A percentile compares a stretch with the other conserved stretches of the same genome.
phyloP scores from a whole-genome alignment of 2,113 vertebrate species.

The Festucalex cinctus region DNA sequence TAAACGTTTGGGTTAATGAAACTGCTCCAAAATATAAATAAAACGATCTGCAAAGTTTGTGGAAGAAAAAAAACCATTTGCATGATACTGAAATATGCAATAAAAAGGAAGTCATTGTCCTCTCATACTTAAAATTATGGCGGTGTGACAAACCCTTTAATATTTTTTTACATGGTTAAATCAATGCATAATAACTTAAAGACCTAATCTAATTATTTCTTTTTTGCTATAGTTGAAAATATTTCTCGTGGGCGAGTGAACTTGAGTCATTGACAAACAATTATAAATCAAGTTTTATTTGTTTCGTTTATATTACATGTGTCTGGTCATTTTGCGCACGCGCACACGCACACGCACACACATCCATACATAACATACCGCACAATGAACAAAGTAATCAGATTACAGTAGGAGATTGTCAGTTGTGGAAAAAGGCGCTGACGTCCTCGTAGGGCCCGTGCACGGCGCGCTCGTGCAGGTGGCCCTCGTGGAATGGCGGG shows the following conservation, averaged over 20 bases:
- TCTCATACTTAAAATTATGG: no score
- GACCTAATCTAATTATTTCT: no score
- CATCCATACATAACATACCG: slow-evolving; percentile 36
- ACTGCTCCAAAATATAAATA: no score
- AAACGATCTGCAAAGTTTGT: no score
- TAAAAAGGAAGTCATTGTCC: no score
- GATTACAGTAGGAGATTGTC: slow-evolving; percentile 41
- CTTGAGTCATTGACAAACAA: slow-evolving; percentile 42
- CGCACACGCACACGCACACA: slow-evolving; percentile 10
- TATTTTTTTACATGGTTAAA: no score
- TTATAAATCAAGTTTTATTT: slow-evolving; percentile 68
- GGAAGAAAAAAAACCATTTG: no score
- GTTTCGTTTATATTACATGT: slow-evolving; percentile 54
- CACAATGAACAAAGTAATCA: slow-evolving; percentile 55
- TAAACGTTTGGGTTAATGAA: no score
- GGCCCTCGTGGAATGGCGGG: slow-evolving; percentile 89
- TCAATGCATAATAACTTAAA: no score
- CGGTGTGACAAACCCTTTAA: no score
- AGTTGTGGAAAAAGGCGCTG: slow-evolving; percentile 97
- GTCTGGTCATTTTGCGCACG: slow-evolving; percentile 55
- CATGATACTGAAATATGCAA: no score
- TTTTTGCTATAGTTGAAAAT: no score
- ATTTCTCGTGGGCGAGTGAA: not conserved
- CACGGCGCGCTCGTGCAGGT: slow-evolving; percentile 85
- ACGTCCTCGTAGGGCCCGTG: slow-evolving; percentile 93